Evolutionary conservation across 1,140 invertebrate species (phyloP), one percentile per base, ranked within the genome.

Genomic region (Drosophila fuyamai): DNA sequence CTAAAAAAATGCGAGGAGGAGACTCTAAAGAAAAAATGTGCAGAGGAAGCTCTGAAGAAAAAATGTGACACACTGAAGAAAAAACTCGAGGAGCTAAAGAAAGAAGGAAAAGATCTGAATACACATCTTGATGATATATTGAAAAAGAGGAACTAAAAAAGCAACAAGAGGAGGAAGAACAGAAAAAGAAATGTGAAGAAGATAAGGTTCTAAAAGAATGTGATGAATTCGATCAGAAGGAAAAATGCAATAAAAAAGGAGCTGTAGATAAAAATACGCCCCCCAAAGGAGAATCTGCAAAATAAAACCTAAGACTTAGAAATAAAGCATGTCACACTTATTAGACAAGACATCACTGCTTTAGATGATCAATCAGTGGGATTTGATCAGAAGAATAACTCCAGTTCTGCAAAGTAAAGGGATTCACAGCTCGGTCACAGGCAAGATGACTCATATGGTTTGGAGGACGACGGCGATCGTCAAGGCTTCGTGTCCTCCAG

Each of bases 401-500:
- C 23, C 7, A 23, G 12, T 8, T 14, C n/a, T 8, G 1, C 8
- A 9, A 12, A 32, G n/a, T 10, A 27, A n/a, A 51, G 9, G n/a
- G 5, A 12, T 4, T 35, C n/a, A 16, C 4, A 13, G 9, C 29
- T 7, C 12, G n/a, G 14, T 10, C 10, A 10, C 32, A 7, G 18
- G 14, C 54, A 29, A 14, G 9, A 43, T 43, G 53, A 10, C 41
- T 7, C 10, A 12, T 10, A 6, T 38, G 4, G 43, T 14, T 38
- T 9, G 27, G 43, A 62, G 23, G 14, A 47, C 59, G 32, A 14
- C 23, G 14, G 35, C 43, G 32, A 14, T 62, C 23, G 41, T 6
- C 58, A 29, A 32, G 32, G 12, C 32, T 13, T 23, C 13, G 46
- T 12, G 12, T 58, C 57, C 8, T 29, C 14, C 14, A 60, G 57